Percentiles rank a stretch among this genome's conserved stretches.
Conservation (phyloP, 2,888 invertebrate species). For the Amaurobius ferox region DNA sequence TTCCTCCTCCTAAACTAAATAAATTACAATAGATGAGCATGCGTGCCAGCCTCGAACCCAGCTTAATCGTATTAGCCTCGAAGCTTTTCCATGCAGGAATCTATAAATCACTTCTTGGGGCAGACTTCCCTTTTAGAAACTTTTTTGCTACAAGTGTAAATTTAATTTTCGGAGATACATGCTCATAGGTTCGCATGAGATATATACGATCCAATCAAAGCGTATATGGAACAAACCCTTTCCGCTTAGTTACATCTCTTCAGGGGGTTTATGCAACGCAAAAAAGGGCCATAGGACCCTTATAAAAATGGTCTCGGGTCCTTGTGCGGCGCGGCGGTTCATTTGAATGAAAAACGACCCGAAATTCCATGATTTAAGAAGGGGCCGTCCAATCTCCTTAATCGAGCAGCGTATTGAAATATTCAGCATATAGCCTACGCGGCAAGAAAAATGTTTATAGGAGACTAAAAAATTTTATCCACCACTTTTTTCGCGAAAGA, state of each 20-base stretch:
- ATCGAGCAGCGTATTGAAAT: slow-evolving; percentile 65
- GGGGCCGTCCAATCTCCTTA: slow-evolving; percentile 57
- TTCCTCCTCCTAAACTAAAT: too few species aligned
- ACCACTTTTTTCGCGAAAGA: not conserved
- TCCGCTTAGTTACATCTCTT: slow-evolving; percentile 18
- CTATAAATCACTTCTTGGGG: not conserved
- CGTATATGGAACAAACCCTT: slow-evolving; percentile 9
- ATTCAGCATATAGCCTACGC: slow-evolving; percentile 55
- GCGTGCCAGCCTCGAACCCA: not conserved
- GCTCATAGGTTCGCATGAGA: slow-evolving; percentile 2
- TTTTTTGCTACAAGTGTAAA: slow-evolving; percentile 32
- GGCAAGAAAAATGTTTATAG: slow-evolving; percentile 63
- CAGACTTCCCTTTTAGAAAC: not conserved
- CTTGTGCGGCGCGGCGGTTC: slow-evolving; percentile 30
- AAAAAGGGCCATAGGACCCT: not conserved
- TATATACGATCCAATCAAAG: slow-evolving; percentile 16
- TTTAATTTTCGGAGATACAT: slow-evolving; percentile 21
- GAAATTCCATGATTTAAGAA: slow-evolving; percentile 61
- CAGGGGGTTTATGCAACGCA: not conserved
- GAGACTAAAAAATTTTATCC: not conserved
- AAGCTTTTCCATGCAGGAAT: not conserved
- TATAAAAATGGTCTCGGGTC: slow-evolving; percentile 20
- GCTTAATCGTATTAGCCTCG: not conserved
- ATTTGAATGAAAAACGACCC: slow-evolving; percentile 70
- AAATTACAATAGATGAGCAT: too few species aligned